A percentile compares a stretch with the other conserved stretches of the same genome.
phyloP scores from a whole-genome alignment of 2,797 vertebrate genomes.

The Gastrophryne carolinensis region DNA sequence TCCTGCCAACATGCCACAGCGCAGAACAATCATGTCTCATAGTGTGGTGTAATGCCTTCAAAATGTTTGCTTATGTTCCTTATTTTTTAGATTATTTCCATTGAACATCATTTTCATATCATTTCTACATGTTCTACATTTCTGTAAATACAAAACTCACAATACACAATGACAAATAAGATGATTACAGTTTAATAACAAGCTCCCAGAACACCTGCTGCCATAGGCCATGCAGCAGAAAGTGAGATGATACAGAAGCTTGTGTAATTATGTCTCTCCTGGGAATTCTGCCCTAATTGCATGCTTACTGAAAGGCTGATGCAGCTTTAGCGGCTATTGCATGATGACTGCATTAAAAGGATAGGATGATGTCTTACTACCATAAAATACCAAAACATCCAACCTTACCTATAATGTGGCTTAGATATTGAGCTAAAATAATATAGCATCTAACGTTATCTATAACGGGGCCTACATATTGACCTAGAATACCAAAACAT shows the following conservation, averaged over 20 bases:
- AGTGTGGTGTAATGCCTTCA: no score
- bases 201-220: conserved; percentile 1
- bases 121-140: background rate
- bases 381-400: no score
- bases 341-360: conserved; percentile 23
- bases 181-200: conserved; percentile 22
- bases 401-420: no score
- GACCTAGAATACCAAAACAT: no score
- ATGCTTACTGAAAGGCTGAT: conserved; percentile 35
- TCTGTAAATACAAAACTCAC: background rate
- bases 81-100: background rate
- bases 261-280: conserved; percentile 30
- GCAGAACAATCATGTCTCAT: no score
- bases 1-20: no score
- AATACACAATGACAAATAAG: conserved; percentile 23
- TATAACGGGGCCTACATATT: no score
- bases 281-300: conserved; percentile 45
- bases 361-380: background rate
- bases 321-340: conserved; percentile 27
- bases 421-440: no score
- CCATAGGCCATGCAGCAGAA: conserved; percentile 5
- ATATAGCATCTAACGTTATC: no score
- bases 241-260: conserved; percentile 31
- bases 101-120: background rate
- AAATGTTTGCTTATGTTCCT: background rate